Base-by-base conservation (phyloP, 2,797 vertebrate species). In the Chromis chromis region DNA sequence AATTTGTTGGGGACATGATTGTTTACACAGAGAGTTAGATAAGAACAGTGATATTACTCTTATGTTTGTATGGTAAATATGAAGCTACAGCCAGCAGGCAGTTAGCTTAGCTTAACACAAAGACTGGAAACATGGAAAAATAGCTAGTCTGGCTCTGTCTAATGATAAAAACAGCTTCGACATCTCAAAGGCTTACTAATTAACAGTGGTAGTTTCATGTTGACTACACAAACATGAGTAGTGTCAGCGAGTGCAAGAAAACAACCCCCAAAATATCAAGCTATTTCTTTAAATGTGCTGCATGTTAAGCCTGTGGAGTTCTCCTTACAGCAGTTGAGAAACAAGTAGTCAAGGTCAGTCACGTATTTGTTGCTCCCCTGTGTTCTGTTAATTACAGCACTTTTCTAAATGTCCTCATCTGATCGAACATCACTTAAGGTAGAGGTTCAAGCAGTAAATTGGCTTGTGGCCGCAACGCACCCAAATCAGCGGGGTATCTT, bases 361-460 rank as follows among this genome's bases (percentile, higher is more conserved):
- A 84, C 74, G 79, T 82, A 81, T 82, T 79, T 81, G 83, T 85
- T 80, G 62, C 61, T 88, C 85, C 84, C 85, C 7, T 6, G 85
- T 49, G 84, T 62, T 78, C 63, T 25, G 65, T 91, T 91, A 86
- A 91, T 90, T 88, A 79, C 70, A 21, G 11, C 31, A 8, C 78
- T 76, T 88, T 74, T 73, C 74, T 64, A 81, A 89, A 83, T 81
- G 79, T 87, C 80, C 78, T 84, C 76, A 27, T 85, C 81, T 78
- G 82, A 87, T 79, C 74, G 81, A 67, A 89, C 87, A 88, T 91
- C 86, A 81, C 84, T 89, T 79, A 82, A 85, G 85, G 83, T 82
- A n/a, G 82, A 89, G 76, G 73, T 85, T 87, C 71, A 78, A 83
- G 85, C 73, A 70, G 71, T 82, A 87, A 91, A 91, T 89, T 86